Conservation (phyloP, 2,113 vertebrate genomes). For the Stegastes partitus region DNA sequence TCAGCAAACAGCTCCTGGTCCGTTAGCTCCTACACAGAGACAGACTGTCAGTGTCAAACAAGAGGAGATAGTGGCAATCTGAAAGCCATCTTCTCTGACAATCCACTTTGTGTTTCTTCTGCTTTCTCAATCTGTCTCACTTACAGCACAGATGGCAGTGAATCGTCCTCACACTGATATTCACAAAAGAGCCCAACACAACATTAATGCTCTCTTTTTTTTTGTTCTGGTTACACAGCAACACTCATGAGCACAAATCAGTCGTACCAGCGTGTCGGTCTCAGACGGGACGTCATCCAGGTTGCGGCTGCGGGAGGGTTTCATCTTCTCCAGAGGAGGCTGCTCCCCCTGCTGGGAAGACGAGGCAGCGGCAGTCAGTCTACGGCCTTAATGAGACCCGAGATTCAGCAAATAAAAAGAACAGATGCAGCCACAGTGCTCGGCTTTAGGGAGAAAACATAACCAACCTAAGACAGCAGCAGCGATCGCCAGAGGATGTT, state of each 20-base stretch:
- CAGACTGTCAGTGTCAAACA: conserved; percentile 30
- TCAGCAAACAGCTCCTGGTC: conserved; percentile 89
- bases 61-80: neutral
- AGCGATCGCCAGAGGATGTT: neutral
- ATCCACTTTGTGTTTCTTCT: conserved; percentile 8
- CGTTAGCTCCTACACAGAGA: conserved; percentile 82
- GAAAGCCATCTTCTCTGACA: neutral
- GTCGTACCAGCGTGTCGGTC: conserved; percentile 85
- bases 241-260: neutral
- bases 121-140: conserved; percentile 44
- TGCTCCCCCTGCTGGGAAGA: conserved; percentile 83
- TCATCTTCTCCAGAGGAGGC: conserved; percentile 87
- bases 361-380: conserved; percentile 13
- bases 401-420: neutral
- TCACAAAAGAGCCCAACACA: conserved; percentile 30
- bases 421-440: neutral
- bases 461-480: neutral
- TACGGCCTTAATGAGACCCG: neutral
- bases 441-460: conserved; percentile 1
- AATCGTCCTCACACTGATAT: conserved; percentile 10
- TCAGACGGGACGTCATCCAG: conserved; percentile 88
- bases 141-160: conserved; percentile 33
- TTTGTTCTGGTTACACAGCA: too few relatives aligned
- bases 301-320: conserved; percentile 87
- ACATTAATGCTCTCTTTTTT: conserved; percentile 14